phyloP scores from a whole-genome alignment of 2,113 vertebrate species.

The Lepus timidus region DNA sequence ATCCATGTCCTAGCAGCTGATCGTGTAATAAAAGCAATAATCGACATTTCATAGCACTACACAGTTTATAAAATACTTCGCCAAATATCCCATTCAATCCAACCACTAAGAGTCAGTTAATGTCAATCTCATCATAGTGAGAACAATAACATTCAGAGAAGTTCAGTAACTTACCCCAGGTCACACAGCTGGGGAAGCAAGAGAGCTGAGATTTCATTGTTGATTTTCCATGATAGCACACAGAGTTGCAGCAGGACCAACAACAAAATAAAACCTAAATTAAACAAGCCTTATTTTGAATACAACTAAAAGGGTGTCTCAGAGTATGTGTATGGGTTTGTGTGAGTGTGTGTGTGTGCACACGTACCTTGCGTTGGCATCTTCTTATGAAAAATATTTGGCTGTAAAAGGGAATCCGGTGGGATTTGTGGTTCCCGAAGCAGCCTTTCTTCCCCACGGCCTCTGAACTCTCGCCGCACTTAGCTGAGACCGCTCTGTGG shows the following conservation, averaged over 20 bases:
- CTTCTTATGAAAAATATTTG: slow-evolving; percentile 23
- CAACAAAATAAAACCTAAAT: slow-evolving; percentile 49
- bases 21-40: neutral
- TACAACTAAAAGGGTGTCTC: neutral
- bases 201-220: neutral
- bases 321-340: neutral
- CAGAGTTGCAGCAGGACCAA: neutral
- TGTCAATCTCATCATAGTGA: neutral
- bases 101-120: neutral
- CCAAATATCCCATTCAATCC: neutral
- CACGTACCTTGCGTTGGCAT: neutral
- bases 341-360: neutral
- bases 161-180: slow-evolving; percentile 1
- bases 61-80: neutral
- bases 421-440: neutral
- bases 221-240: slow-evolving; percentile 26
- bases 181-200: slow-evolving; percentile 21
- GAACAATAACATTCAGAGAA: slow-evolving; percentile 32
- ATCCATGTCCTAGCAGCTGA: neutral
- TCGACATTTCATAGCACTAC: neutral
- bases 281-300: slow-evolving; percentile 23
- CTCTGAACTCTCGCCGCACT: neutral
- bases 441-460: neutral
- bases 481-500: neutral
- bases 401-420: neutral